Percentiles rank a stretch among this genome's conserved stretches.
Evolutionary conservation across 2,888 invertebrate species (phyloP).

Genomic region (Nomada ruficornis): DNA sequence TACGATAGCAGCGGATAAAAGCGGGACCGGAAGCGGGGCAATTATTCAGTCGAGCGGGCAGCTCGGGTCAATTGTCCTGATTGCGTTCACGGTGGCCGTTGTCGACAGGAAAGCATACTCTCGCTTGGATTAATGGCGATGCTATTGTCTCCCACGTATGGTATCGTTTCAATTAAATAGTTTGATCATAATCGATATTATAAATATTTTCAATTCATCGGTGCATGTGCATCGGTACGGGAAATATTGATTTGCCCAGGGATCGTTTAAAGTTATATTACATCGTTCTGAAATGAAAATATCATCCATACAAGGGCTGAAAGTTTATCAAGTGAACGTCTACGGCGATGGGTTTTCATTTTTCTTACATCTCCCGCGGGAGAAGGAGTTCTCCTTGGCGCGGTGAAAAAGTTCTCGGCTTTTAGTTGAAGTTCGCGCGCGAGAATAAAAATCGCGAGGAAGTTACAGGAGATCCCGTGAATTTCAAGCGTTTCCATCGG

Average conservation of each 20-base stretch:
- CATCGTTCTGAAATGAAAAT: no score
- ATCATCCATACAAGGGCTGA: no score
- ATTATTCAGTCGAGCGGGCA: slow-evolving; percentile 66
- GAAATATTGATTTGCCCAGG: no score
- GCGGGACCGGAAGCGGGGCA: slow-evolving; percentile 56
- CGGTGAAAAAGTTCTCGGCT: slow-evolving; percentile 19
- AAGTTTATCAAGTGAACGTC: slow-evolving; percentile 16
- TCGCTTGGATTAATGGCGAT: slow-evolving; percentile 44
- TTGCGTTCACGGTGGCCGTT: slow-evolving; percentile 69
- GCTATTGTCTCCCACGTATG: not conserved
- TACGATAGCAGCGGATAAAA: slow-evolving; percentile 41
- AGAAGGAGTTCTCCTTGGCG: not conserved
- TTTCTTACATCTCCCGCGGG: slow-evolving; percentile 6
- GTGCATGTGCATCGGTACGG: no score
- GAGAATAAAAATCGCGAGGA: slow-evolving; percentile 41
- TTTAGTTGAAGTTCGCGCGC: slow-evolving; percentile 10
- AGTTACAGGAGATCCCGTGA: slow-evolving; percentile 25
- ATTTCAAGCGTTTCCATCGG: slow-evolving; percentile 12
- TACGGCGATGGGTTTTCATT: slow-evolving; percentile 6
- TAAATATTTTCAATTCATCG: no score
- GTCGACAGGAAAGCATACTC: slow-evolving; percentile 71
- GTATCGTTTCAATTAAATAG: not conserved
- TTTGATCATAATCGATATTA: no score
- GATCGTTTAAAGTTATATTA: no score
- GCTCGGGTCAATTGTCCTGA: slow-evolving; percentile 75